A percentile compares a stretch with the other conserved stretches of the same genome.
Conservation (phyloP, 92 coral and sea anemone species). For the Diadumene lineata region DNA sequence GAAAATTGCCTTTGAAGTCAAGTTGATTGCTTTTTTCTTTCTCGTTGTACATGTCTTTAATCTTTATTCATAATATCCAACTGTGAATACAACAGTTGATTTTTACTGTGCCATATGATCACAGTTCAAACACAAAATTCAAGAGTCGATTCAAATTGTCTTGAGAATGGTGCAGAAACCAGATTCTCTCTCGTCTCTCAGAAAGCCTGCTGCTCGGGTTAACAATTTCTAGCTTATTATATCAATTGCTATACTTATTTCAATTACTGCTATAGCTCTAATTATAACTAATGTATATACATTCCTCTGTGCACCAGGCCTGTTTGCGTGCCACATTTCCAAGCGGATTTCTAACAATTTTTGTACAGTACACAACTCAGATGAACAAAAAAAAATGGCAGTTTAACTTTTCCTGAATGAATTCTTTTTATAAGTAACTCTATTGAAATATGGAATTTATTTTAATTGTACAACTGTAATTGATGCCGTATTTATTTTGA, state of each 20-base stretch:
- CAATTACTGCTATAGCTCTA: slow-evolving; percentile 4
- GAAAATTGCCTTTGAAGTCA: no score
- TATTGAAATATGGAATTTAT: slow-evolving; percentile 19
- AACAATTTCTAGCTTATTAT: background rate
- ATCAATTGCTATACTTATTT: slow-evolving; percentile 12
- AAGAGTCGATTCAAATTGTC: no score
- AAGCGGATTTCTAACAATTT: slow-evolving; percentile 20
- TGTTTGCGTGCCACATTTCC: slow-evolving; percentile 25
- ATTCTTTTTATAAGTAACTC: slow-evolving; percentile 29
- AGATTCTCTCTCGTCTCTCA: no score
- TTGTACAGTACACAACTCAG: slow-evolving; percentile 13
- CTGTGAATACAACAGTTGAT: no score
- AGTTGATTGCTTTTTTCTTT: no score
- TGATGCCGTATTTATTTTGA: slow-evolving; percentile 39
- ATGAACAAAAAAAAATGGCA: slow-evolving; percentile 5
- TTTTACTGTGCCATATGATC: no score
- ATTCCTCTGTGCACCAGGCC: slow-evolving; percentile 25
- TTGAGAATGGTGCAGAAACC: no score
- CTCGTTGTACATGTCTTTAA: no score
- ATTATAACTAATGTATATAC: slow-evolving; percentile 19
- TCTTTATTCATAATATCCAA: no score
- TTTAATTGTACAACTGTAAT: slow-evolving; percentile 31
- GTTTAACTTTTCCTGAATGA: slow-evolving; percentile 5
- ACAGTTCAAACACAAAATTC: no score
- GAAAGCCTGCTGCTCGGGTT: no score